Base-by-base conservation (phyloP, 2,888 invertebrate species). In the Ditula angustiorana region DNA sequence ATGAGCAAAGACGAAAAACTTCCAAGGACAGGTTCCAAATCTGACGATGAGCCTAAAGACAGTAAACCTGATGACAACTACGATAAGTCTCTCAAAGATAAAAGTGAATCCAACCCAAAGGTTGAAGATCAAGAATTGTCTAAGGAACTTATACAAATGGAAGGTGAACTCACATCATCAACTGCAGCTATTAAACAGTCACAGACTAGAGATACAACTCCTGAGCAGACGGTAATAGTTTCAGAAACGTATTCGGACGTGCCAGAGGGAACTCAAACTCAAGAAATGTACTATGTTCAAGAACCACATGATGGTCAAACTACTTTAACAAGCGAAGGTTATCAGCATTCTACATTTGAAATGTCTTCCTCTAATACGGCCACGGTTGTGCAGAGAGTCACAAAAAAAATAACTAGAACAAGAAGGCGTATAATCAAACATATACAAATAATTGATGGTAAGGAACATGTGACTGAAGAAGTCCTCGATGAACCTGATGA, bases 401-500 rank as follows among this genome's bases (percentile, higher is more conserved):
- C 96, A 0, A 93, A 96, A 75, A 95, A 95, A 80, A 94, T 96
- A 11, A 96, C 96, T 26, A 94, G 95, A 68, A 96, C 95, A 74
- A 95, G 95, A 24, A 94, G 95, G 65, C 95, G 95, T 72, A 95
- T 97, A 16, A 96, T 97, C 46, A 95, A 95, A 73, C 95, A 95
- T 72, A 95, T 96, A 13, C 95, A 95, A 23, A 95, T 97, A 5
- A 95, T 97, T 67, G 95, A 97, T 81, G 97, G 97, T 0, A 96
- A 96, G 84, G 97, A 97, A 84, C 95, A 96, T 68, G 94, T 96
- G 0, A 96, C 95, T 0, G 97, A 97, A 87, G 97, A 97, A 88
- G 91, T 97, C 0, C 94, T 97, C 58, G 97, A 97, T 78, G 97
- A 97, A 83, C 97, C 97, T 0, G 97, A 96, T 80, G 96, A 96